phyloP scores from a whole-genome alignment of 2,113 vertebrate species.

The Macrotus californicus region DNA sequence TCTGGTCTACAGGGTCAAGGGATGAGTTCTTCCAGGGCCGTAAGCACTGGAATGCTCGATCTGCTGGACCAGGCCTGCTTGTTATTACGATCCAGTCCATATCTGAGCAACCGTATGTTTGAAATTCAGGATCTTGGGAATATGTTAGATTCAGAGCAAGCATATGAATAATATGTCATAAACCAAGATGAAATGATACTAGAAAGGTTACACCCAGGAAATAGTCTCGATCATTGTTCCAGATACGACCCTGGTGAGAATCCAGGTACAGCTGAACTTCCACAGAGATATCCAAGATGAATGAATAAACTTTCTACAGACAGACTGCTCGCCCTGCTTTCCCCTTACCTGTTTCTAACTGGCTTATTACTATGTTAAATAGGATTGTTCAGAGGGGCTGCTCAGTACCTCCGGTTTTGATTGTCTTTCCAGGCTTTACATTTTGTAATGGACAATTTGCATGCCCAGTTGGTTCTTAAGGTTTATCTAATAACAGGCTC shows the following conservation, averaged over 20 bases:
- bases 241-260: not conserved
- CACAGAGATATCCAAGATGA: not conserved
- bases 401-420: not conserved
- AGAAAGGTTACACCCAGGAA: not conserved
- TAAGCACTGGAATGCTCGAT: not conserved
- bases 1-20: not conserved
- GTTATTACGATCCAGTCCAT: not conserved
- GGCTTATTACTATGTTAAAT: not conserved
- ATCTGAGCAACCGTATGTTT: not conserved
- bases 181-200: not conserved
- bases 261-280: not conserved
- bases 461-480: not conserved
- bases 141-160: not conserved
- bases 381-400: not conserved
- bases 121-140: not conserved
- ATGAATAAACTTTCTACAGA: not conserved
- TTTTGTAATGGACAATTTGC: not conserved
- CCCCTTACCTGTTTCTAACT: not conserved
- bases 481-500: not conserved
- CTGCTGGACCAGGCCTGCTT: not conserved
- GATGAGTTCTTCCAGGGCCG: not conserved
- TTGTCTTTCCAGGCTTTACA: not conserved
- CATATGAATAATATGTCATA: not conserved
- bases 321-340: not conserved
- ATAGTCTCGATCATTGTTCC: not conserved